Base-by-base conservation (phyloP, 2,888 invertebrate species). In the Salticus scenicus region DNA sequence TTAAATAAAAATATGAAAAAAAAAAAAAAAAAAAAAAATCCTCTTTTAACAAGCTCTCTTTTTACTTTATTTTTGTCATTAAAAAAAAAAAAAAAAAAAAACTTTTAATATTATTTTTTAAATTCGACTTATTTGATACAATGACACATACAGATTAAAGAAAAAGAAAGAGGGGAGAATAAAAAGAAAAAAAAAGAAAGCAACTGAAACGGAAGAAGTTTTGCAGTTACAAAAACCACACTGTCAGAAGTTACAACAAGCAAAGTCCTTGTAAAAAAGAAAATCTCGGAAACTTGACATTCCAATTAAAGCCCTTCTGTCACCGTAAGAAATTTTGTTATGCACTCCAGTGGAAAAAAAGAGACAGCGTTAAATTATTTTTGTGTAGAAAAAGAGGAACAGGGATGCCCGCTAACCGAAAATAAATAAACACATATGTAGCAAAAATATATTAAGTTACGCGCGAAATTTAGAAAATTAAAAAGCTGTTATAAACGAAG, bases 251-350 rank as follows among this genome's bases (percentile, higher is more conserved):
- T 4, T 12, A 63, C 17, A n/a, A n/a, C n/a, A n/a, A n/a, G n/a
- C n/a, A n/a, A n/a, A n/a, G n/a, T n/a, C n/a, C n/a, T n/a, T n/a
- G n/a, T 31, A 64, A 24, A 72, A 24, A 41, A 42, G 31, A 57
- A 24, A n/a, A 30, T n/a, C 66, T 66, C 0, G 30, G 31, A 31
- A 66, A 12, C 31, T 12, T 75, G 81, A 81, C 82, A 82, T 20
- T 64, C 73, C 74, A 82, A 82, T 82, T 82, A 82, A 82, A 75
- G 70, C 47, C n/a, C 4, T 37, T 41, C 75, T 75, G 75, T 75
- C 82, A 70, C 41, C 42, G 20, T 30, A n/a, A 28, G 66, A 66
- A 66, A 66, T 31, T 66, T 30, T 12, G 30, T 31, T 17, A 30
- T 30, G n/a, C 66, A 66, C 31, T n/a, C 31, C 5, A 5, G 57